Conservation (phyloP, 2,888 invertebrate species). For the Spodoptera picta region DNA sequence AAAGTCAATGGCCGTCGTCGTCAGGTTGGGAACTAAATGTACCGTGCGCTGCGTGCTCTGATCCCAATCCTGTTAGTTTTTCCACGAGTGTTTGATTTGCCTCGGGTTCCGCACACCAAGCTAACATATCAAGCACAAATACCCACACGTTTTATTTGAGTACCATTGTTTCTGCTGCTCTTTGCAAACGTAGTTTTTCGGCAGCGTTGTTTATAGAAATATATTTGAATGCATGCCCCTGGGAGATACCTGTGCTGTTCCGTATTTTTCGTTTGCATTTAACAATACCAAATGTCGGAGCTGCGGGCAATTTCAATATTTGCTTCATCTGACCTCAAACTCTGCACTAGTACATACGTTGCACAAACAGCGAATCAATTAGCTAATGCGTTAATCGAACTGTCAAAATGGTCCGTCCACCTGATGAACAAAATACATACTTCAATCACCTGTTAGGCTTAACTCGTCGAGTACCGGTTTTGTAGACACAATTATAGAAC, state of each 20-base stretch:
- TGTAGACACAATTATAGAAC: no score
- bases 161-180: conserved; percentile 6
- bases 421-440: neutral
- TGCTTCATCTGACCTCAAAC: neutral
- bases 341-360: neutral
- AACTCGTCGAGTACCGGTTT: no score
- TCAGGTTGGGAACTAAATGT: conserved; percentile 41
- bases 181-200: neutral
- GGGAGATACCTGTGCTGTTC: no score
- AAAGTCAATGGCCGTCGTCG: conserved; percentile 55
- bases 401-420: conserved; percentile 5
- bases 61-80: conserved; percentile 28
- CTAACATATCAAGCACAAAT: conserved; percentile 6
- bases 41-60: conserved; percentile 28
- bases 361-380: conserved; percentile 13
- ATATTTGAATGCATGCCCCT: neutral
- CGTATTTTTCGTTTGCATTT: neutral
- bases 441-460: no score
- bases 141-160: conserved; percentile 24
- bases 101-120: conserved; percentile 28
- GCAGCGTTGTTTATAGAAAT: neutral
- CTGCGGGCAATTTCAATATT: neutral
- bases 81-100: conserved; percentile 35
- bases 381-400: conserved; percentile 5
- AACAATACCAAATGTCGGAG: neutral